Conservation (phyloP, 2,113 vertebrate genomes). For the Osmerus mordax region DNA sequence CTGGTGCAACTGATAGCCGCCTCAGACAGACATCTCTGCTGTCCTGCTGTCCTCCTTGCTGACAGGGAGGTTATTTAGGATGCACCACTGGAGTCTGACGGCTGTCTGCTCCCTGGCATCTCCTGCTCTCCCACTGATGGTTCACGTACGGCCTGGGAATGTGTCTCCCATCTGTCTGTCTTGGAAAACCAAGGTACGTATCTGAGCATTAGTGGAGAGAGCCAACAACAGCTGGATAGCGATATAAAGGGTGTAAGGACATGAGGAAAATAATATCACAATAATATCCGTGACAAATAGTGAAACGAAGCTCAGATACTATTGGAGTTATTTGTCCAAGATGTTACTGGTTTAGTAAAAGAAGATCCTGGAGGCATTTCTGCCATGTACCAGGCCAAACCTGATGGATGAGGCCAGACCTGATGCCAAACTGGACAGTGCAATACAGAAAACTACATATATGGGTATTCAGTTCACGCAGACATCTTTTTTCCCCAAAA, state of each 20-base stretch:
- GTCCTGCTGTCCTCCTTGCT: constrained; percentile 2
- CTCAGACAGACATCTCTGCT: constrained; percentile 2
- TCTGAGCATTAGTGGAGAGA: not conserved
- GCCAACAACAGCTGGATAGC: not conserved
- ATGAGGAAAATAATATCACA: not conserved
- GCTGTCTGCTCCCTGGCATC: constrained; percentile 5
- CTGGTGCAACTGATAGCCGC: not conserved
- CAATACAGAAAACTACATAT: too few species aligned
- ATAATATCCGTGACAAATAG: too few species aligned
- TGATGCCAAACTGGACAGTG: too few species aligned
- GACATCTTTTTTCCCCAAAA: too few species aligned
- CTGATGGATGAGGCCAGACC: too few species aligned
- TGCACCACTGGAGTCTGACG: constrained; percentile 3
- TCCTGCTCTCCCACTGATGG: constrained; percentile 2
- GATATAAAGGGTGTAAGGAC: not conserved
- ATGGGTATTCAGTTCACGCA: too few species aligned
- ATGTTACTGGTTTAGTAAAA: too few species aligned
- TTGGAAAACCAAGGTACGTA: not conserved
- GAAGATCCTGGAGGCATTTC: too few species aligned
- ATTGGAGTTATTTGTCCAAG: too few species aligned
- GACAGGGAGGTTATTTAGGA: constrained; percentile 13
- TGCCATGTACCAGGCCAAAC: too few species aligned
- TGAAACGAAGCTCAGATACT: too few species aligned
- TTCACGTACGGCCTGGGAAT: not conserved
- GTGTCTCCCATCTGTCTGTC: constrained; percentile 1